Evolutionary conservation across 1,140 invertebrate species (phyloP).

Genomic region (Orussus abietinus): DNA sequence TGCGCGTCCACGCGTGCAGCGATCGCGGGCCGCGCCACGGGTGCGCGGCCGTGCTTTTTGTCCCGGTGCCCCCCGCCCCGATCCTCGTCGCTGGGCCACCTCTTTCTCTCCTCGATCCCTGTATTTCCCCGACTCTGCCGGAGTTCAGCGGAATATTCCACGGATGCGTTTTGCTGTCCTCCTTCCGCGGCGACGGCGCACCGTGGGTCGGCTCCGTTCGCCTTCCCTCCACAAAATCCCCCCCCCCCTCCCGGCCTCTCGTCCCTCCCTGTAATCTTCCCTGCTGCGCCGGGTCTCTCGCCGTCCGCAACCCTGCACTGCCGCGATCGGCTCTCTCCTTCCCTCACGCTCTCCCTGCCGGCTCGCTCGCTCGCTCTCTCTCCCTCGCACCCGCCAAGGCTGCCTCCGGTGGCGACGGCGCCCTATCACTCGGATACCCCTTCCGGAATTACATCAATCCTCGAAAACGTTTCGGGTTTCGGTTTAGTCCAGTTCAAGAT

Average conservation of each 20-base stretch:
- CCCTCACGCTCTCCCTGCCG: neutral
- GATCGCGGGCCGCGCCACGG: too few species aligned
- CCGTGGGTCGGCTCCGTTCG: slow-evolving; percentile 5
- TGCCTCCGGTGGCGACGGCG: too few species aligned
- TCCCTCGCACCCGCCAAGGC: slow-evolving; percentile 2
- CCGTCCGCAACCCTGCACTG: slow-evolving; percentile 5
- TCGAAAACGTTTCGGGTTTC: too few species aligned
- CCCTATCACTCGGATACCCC: too few species aligned
- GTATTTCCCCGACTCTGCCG: slow-evolving; percentile 16
- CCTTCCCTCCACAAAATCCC: neutral
- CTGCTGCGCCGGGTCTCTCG: slow-evolving; percentile 2
- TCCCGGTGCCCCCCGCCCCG: neutral
- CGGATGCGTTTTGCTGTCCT: slow-evolving; percentile 23
- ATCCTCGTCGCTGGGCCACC: neutral
- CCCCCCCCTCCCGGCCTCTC: neutral
- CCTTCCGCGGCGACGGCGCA: neutral
- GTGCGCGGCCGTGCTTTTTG: slow-evolving; percentile 4
- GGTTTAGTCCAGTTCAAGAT: too few species aligned
- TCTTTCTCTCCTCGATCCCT: slow-evolving; percentile 9
- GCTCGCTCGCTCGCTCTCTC: slow-evolving; percentile 1
- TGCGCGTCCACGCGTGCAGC: too few species aligned
- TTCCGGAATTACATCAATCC: too few species aligned
- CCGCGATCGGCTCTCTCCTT: neutral
- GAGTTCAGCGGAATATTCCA: slow-evolving; percentile 37
- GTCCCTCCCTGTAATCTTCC: neutral